phyloP scores from a whole-genome alignment of 1,140 invertebrate genomes.

The Goniozus legneri region DNA sequence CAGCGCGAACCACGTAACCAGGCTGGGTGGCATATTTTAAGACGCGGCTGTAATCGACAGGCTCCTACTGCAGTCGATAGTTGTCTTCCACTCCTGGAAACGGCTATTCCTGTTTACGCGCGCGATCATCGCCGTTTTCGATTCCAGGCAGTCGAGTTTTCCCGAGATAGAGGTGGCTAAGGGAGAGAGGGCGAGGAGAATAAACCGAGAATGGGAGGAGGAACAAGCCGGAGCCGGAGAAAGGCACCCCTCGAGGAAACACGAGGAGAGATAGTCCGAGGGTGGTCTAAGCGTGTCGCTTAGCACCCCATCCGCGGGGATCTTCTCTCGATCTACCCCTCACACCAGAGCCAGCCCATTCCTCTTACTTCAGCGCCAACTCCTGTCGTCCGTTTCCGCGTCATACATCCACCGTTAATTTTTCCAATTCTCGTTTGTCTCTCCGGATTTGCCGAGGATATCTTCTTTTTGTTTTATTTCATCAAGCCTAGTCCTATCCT shows the following conservation, averaged over 20 bases:
- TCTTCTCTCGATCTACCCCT: constrained; percentile 36
- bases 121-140: too few relatives aligned
- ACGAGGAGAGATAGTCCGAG: constrained; percentile 22
- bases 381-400: neutral
- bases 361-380: neutral
- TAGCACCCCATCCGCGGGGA: constrained; percentile 54
- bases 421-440: neutral
- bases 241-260: constrained; percentile 30
- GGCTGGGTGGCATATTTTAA: too few relatives aligned
- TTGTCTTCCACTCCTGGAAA: too few relatives aligned
- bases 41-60: too few relatives aligned
- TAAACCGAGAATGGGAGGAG: constrained; percentile 11
- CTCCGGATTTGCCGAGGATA: too few relatives aligned
- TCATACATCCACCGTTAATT: neutral
- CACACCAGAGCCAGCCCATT: neutral
- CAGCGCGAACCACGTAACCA: too few relatives aligned
- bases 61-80: too few relatives aligned
- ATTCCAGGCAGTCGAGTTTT: constrained; percentile 13
- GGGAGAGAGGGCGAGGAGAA: constrained; percentile 19
- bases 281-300: constrained; percentile 53
- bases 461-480: neutral
- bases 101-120: too few relatives aligned
- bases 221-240: too few relatives aligned
- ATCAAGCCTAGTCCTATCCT: neutral
- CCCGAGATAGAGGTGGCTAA: constrained; percentile 18